Conservation (phyloP, 2,113 vertebrate species). For the Notothenia coriiceps region DNA sequence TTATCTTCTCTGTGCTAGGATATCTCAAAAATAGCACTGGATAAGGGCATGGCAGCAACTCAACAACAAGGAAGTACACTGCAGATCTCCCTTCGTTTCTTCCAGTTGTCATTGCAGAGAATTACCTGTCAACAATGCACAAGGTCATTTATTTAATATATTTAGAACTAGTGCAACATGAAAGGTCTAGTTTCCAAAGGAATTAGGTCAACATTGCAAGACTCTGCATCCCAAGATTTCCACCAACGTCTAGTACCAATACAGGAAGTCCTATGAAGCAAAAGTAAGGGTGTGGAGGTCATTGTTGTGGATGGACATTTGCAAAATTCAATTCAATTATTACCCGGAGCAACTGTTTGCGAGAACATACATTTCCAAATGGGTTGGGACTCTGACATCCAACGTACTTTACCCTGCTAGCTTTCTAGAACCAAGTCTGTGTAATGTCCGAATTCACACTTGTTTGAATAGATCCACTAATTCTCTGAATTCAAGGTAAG, state of each 20-base stretch:
- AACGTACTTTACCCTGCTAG: no score
- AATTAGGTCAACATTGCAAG: no score
- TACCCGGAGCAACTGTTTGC: no score
- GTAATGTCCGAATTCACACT: no score
- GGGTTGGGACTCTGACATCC: no score
- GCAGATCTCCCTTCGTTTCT: not conserved
- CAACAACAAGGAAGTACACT: slow-evolving; percentile 34
- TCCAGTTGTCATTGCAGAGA: not conserved
- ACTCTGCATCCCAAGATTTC: not conserved
- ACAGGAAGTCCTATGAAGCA: not conserved
- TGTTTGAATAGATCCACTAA: no score
- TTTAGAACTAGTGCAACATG: not conserved
- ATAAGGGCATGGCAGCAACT: slow-evolving; percentile 37
- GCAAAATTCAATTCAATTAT: not conserved
- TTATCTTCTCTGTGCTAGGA: slow-evolving; percentile 69
- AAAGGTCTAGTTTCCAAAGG: not conserved
- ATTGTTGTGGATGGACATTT: not conserved
- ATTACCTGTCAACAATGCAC: not conserved
- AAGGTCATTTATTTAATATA: not conserved
- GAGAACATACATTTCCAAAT: no score
- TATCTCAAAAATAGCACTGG: slow-evolving; percentile 72
- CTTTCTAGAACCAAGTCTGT: no score
- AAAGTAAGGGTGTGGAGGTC: not conserved
- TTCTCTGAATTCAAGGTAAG: no score
- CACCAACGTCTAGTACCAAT: not conserved